phyloP scores from a whole-genome alignment of 92 coral and sea anemone genomes.

The Pocillopora meandrina region DNA sequence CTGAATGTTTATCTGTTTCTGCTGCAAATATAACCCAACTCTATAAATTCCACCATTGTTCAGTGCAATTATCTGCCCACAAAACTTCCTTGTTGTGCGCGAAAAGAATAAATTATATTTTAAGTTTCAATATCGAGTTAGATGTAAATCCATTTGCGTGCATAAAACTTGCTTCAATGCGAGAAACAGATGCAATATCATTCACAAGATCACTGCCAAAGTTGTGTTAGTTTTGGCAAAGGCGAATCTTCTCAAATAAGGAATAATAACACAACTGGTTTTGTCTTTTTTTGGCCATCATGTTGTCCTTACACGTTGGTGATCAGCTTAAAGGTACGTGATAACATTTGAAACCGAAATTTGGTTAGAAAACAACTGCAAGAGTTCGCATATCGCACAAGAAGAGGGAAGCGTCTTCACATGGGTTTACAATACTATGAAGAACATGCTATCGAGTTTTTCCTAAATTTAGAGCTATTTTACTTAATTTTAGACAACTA shows the following conservation, averaged over 20 bases:
- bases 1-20: neutral
- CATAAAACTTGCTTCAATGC: conserved; percentile 7
- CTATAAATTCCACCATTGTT: conserved; percentile 10
- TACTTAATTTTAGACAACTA: neutral
- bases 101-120: conserved; percentile 11
- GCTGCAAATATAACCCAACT: neutral
- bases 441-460: neutral
- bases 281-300: conserved; percentile 7
- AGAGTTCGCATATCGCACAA: neutral
- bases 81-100: neutral
- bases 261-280: neutral
- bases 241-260: conserved; percentile 11
- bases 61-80: neutral
- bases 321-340: conserved; percentile 28
- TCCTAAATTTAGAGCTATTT: neutral
- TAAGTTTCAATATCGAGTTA: conserved; percentile 19
- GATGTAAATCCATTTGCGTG: conserved; percentile 32
- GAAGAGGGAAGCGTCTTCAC: neutral
- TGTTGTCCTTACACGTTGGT: neutral
- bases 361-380: neutral
- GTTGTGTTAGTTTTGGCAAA: conserved; percentile 23
- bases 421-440: conserved; percentile 1
- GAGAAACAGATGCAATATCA: conserved; percentile 23
- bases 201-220: neutral
- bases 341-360: neutral